Conservation (phyloP, 2,113 vertebrate genomes). For the Rutilus rutilus region DNA sequence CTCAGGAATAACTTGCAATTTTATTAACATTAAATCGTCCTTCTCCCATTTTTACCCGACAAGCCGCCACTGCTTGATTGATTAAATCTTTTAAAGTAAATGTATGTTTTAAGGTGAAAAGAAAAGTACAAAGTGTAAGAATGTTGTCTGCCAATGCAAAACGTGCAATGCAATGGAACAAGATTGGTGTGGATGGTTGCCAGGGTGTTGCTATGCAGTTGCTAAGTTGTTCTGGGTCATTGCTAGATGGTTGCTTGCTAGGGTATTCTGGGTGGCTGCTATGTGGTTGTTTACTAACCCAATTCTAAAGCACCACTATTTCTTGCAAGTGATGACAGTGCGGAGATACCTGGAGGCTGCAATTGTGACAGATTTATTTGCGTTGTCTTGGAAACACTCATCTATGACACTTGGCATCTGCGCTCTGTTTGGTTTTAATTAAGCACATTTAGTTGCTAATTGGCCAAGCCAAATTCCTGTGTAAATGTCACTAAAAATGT, state of each 20-base stretch:
- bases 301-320: neutral
- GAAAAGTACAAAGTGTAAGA: neutral
- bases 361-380: neutral
- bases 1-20: too few species aligned
- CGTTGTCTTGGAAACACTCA: neutral
- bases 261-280: neutral
- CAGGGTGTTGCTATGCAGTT: neutral
- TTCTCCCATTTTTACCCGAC: too few species aligned
- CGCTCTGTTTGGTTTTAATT: neutral
- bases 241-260: neutral
- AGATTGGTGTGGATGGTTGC: neutral
- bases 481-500: neutral
- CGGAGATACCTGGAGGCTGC: neutral
- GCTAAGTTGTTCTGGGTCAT: neutral
- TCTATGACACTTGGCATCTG: neutral
- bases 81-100: too few species aligned
- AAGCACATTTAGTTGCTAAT: neutral
- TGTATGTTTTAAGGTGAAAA: neutral
- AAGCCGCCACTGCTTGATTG: too few species aligned
- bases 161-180: too few species aligned
- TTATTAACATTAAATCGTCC: too few species aligned
- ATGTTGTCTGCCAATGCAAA: neutral
- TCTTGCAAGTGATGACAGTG: neutral
- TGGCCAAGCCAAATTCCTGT: constrained; percentile 3
- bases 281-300: neutral